Conservation (phyloP, 2,797 vertebrate genomes). For the Rhincodon typus region DNA sequence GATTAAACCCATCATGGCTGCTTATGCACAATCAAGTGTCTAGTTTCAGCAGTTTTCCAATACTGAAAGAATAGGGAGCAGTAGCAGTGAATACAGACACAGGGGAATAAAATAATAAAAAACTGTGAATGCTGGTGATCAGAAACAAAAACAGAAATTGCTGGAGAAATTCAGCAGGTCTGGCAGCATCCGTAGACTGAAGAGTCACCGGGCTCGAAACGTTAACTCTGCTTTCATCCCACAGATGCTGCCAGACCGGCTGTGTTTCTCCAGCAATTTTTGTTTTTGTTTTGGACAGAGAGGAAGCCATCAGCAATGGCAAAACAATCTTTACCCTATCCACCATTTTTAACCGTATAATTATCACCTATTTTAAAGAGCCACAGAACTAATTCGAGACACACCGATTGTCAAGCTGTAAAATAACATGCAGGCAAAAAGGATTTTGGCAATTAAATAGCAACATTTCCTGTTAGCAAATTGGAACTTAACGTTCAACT, state of each 20-base stretch:
- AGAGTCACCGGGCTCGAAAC: too few species aligned
- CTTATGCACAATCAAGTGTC: not conserved
- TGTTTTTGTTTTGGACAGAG: not conserved
- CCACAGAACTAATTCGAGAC: not conserved
- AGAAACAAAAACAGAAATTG: too few species aligned
- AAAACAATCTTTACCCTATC: not conserved
- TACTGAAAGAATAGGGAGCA: not conserved
- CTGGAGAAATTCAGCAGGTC: too few species aligned
- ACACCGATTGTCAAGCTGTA: not conserved
- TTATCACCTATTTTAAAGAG: not conserved
- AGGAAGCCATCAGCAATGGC: not conserved
- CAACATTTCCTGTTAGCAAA: not conserved
- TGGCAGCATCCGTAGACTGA: too few species aligned
- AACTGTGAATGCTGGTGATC: too few species aligned
- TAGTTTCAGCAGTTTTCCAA: not conserved
- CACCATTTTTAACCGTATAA: not conserved
- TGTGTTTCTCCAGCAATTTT: too few species aligned
- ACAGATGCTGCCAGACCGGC: too few species aligned
- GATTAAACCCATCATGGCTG: too few species aligned
- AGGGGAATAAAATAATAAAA: not conserved
- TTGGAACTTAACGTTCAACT: not conserved
- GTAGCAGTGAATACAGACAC: too few species aligned
- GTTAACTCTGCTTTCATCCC: too few species aligned
- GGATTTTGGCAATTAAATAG: not conserved
- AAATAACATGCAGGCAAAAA: not conserved